Evolutionary conservation across 1,140 invertebrate species (phyloP), one percentile per base, ranked within the genome.

Genomic region (Eumaeus atala): DNA sequence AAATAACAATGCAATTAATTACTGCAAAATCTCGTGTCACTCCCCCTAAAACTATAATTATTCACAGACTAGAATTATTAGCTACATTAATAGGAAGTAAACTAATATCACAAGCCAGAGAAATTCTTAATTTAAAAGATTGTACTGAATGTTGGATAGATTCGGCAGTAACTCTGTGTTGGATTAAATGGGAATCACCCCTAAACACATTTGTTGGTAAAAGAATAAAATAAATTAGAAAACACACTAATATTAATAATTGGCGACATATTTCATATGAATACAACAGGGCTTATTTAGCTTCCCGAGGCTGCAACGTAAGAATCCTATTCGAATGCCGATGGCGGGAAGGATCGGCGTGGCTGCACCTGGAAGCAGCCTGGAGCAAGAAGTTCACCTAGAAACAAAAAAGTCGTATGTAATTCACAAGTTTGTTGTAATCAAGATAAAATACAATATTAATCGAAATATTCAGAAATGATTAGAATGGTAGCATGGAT

Each of bases 341-440:
- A 9, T 56, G 55, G 55, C 44, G 48, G 55, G 55, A 56, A 28
- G 55, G 55, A 7, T 36, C 55, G 6, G n/a, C n/a, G n/a, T n/a
- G n/a, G n/a, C n/a, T n/a, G n/a, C n/a, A n/a, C n/a, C n/a, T n/a
- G n/a, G n/a, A n/a, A n/a, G n/a, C n/a, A n/a, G n/a, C n/a, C n/a
- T n/a, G n/a, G n/a, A n/a, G n/a, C n/a, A n/a, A n/a, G n/a, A n/a
- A n/a, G n/a, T n/a, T n/a, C n/a, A n/a, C n/a, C 6, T 28, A 28
- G 2, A 28, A 6, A 28, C 21, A 28, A 28, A 28, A 28, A 28
- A n/a, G n/a, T n/a, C n/a, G n/a, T n/a, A n/a, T n/a, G n/a, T n/a
- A n/a, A n/a, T n/a, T n/a, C n/a, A n/a, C n/a, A n/a, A n/a, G n/a
- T n/a, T n/a, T n/a, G n/a, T n/a, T n/a, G n/a, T n/a, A n/a, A n/a